Base-by-base conservation (phyloP, 2,797 vertebrate genomes). In the Discoglossus pictus region DNA sequence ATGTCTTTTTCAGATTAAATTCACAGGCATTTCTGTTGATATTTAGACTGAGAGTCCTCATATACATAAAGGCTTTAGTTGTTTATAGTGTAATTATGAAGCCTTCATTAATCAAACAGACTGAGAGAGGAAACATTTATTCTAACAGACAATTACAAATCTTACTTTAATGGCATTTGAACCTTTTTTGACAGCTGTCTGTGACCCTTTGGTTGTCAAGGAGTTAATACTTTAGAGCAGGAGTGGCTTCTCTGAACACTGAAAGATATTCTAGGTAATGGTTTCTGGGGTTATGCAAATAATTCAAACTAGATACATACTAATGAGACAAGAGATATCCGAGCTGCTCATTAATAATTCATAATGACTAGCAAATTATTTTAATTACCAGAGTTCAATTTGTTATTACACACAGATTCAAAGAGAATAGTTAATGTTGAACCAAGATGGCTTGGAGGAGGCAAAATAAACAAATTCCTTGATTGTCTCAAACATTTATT, bases 301-400 rank as follows among this genome's bases (percentile, higher is more conserved):
- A 65, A 50, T 64, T 64, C 52, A 48, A 65, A 56, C 68, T 44
- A 71, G 68, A 71, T 71, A 71, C 68, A 71, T 71, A 65, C 52
- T 71, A 71, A 71, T 71, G 68, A 71, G 68, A 36, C 52, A 50
- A 42, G 44, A 56, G 53, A 64, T 71, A 71, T 71, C 48, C 61
- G 23, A 51, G 39, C 36, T 71, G 24, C 61, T 58, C 61, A 71
- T 71, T 71, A 71, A 71, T 71, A 58, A 71, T 71, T 71, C 54
- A 71, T 71, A 71, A 71, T 59, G 68, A 65, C 68, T 59, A 59
- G 61, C 46, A 71, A 71, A 71, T 71, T 65, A 71, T 71, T 71
- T 71, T 71, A 71, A 71, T 71, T 71, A 71, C 61, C 25, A 65
- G 53, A 71, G 68, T 71, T 71, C 68, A 71, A 71, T 71, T 71